Evolutionary conservation across 2,113 vertebrate species (phyloP).

Genomic region (Gavialis gangeticus): DNA sequence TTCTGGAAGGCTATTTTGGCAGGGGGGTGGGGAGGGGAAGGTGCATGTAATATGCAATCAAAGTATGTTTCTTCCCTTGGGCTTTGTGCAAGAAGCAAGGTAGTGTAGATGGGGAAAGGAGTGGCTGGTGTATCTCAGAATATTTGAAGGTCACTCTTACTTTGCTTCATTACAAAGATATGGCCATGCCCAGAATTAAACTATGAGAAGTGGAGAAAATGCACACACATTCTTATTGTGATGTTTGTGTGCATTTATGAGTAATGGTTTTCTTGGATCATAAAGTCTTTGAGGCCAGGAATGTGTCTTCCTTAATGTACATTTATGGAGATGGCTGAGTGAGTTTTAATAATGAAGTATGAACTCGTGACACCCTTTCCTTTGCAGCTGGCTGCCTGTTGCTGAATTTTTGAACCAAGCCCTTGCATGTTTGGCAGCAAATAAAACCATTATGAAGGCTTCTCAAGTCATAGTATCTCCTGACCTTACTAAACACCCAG

Average conservation of each 20-base stretch:
- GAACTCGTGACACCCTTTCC: neutral
- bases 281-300: accelerated
- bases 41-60: no score
- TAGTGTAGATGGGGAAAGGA: no score
- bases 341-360: neutral
- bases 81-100: no score
- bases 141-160: no score
- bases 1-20: no score
- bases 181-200: no score
- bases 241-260: neutral
- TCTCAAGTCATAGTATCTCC: neutral
- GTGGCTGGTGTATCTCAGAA: no score
- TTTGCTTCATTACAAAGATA: no score
- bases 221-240: neutral
- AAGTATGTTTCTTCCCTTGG: no score
- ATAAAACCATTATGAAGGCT: constrained; percentile 19
- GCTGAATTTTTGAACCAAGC: constrained; percentile 42
- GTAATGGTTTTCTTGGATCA: neutral
- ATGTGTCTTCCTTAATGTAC: neutral
- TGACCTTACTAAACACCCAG: neutral
- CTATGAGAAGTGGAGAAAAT: neutral
- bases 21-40: no score
- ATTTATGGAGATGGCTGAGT: neutral
- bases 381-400: neutral
- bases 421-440: constrained; percentile 41